Evolutionary conservation across 2,113 vertebrate species (phyloP).

Genomic region (Odocoileus virginianus): DNA sequence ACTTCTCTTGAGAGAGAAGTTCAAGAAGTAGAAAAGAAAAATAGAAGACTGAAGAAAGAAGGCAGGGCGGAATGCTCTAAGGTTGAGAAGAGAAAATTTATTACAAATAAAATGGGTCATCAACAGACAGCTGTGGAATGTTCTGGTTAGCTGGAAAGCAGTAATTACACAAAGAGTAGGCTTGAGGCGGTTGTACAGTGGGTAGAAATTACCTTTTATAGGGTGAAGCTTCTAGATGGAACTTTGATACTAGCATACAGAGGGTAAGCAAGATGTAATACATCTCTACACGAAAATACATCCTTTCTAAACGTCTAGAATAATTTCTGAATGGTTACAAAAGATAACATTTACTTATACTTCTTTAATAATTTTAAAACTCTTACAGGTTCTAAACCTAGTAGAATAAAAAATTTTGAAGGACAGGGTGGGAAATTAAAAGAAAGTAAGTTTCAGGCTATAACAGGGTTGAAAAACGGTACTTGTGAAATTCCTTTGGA

Average conservation of each 20-base stretch:
- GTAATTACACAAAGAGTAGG: background rate
- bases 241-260: background rate
- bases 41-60: background rate
- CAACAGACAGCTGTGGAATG: background rate
- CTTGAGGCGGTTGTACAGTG: background rate
- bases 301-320: background rate
- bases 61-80: background rate
- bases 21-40: background rate
- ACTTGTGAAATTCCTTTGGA: background rate
- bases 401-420: background rate
- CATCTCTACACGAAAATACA: background rate
- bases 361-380: background rate
- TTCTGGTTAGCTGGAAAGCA: background rate
- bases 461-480: background rate
- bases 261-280: background rate
- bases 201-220: background rate
- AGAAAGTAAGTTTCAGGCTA: background rate
- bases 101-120: background rate
- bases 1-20: background rate
- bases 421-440: background rate
- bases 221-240: background rate
- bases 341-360: background rate
- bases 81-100: background rate
- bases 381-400: background rate
- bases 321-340: slow-evolving; percentile 21